These are phyloP conservation scores for Hecatera dysodea DNA, from an alignment of 2,888 invertebrate species.

Conservation along the genomic window DNA sequence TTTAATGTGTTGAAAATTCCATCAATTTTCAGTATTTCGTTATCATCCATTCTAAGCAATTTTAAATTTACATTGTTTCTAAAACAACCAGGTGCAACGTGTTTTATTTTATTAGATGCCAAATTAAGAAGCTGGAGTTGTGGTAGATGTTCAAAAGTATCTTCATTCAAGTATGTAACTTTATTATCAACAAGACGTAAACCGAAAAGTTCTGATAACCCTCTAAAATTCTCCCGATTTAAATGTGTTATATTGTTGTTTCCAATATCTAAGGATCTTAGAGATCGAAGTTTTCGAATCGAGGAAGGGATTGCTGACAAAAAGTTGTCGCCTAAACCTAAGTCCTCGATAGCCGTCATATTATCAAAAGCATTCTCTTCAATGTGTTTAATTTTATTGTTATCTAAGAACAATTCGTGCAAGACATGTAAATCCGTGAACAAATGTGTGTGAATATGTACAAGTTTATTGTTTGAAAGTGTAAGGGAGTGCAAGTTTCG, in stretches of 20 bases:
- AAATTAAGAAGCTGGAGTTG: slow-evolving; percentile 95
- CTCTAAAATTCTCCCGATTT: slow-evolving; percentile 93
- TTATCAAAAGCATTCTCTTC: slow-evolving; percentile 94
- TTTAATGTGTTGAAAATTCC: slow-evolving; percentile 93
- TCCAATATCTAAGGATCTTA: slow-evolving; percentile 95
- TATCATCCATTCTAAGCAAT: slow-evolving; percentile 94
- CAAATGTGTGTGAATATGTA: slow-evolving; percentile 92
- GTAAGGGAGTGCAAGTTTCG: slow-evolving; percentile 94
- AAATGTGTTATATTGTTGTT: slow-evolving; percentile 95
- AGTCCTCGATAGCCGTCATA: slow-evolving; percentile 94
- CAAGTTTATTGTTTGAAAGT: slow-evolving; percentile 93
- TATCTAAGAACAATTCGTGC: slow-evolving; percentile 93
- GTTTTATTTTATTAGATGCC: slow-evolving; percentile 94
- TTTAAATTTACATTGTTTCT: slow-evolving; percentile 93
- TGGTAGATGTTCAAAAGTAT: slow-evolving; percentile 94
- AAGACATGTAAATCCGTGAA: slow-evolving; percentile 94
- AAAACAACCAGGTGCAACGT: slow-evolving; percentile 94
- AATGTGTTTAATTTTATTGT: slow-evolving; percentile 93
- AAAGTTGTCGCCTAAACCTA: slow-evolving; percentile 93
- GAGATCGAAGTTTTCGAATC: slow-evolving; percentile 92
- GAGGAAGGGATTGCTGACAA: slow-evolving; percentile 93
- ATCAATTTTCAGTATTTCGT: slow-evolving; percentile 93
- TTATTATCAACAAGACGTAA: slow-evolving; percentile 95
- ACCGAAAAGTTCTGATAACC: slow-evolving; percentile 93
- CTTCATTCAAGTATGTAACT: slow-evolving; percentile 93